Base-by-base conservation (phyloP, 2,113 vertebrate species). In the Limanda limanda region DNA sequence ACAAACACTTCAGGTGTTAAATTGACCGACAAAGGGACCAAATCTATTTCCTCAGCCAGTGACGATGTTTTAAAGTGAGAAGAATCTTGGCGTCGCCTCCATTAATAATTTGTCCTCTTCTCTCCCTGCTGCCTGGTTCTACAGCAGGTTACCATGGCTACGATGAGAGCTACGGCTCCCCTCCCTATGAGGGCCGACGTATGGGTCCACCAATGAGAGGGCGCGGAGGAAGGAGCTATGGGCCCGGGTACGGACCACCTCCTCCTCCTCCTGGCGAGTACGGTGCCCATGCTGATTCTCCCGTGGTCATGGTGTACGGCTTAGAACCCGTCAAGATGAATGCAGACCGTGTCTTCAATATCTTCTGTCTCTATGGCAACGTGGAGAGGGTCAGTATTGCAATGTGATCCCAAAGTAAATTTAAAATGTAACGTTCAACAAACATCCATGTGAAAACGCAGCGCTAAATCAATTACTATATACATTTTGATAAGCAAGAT, bases 301-400 rank as follows among this genome's bases (percentile, higher is more conserved):
- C 97, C 0, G 97, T 98, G 10, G 93, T 98, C 72, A 98, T 98
- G 96, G 93, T 97, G 11, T 98, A 98, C 31, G 97, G 97, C 56
- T 80, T 98, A 79, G 97, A 97, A 23, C 94, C 96, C 0, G 82
- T 84, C 71, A 97, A 97, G 94, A 97, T 97, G 95, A 98, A 97
- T 42, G 96, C 96, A 0, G 97, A 98, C 79, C 91, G 95, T 0
- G 96, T 98, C 82, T 98, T 98, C 91, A 98, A 98, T 57, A 93
- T 98, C 77, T 97, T 98, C 81, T 98, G 97, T 90, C 94, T 98
- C 13, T 98, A 97, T 24, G 96, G 97, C 68, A 98, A 98, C 9
- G 96, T 98, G 15, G 96, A 97, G 91, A 94, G 97, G 96, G 97
- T 98, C 25, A 89, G 94, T 61, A 6, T 27, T 12, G 10, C 5